Conservation (phyloP, 2,113 vertebrate species). For the Clupea harengus region DNA sequence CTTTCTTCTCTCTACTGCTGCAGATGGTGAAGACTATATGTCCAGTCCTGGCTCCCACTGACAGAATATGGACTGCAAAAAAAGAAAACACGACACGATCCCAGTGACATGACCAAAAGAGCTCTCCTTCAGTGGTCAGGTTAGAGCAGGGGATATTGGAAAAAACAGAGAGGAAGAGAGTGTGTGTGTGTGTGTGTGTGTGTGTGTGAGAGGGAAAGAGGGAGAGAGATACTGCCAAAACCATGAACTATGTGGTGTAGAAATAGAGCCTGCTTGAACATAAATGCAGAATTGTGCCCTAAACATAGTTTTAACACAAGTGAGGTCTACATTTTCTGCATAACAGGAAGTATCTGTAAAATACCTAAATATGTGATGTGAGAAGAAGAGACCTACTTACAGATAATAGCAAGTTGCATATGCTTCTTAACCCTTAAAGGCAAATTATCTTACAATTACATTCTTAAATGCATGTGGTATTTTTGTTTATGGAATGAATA, state of each 20-base stretch:
- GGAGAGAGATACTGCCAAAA: slow-evolving; percentile 20
- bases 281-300: slow-evolving; percentile 18
- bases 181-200: background rate
- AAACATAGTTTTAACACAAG: slow-evolving; percentile 42
- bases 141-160: background rate
- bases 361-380: background rate
- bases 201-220: background rate
- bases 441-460: background rate
- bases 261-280: slow-evolving; percentile 35
- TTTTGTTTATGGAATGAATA: slow-evolving; percentile 13
- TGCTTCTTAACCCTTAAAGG: background rate
- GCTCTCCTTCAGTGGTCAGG: slow-evolving; percentile 39
- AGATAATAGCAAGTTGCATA: background rate
- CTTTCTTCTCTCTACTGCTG: background rate
- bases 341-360: background rate
- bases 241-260: slow-evolving; percentile 24
- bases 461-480: background rate
- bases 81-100: slow-evolving; percentile 18
- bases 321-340: background rate
- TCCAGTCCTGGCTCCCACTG: background rate
- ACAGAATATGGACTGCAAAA: slow-evolving; percentile 9
- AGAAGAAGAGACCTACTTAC: background rate
- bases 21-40: slow-evolving; percentile 5
- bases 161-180: slow-evolving; percentile 3
- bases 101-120: slow-evolving; percentile 42